These are phyloP conservation scores for Nansenia antarctica DNA, from an alignment of 2,113 vertebrate genomes.

Conservation along the genomic window DNA sequence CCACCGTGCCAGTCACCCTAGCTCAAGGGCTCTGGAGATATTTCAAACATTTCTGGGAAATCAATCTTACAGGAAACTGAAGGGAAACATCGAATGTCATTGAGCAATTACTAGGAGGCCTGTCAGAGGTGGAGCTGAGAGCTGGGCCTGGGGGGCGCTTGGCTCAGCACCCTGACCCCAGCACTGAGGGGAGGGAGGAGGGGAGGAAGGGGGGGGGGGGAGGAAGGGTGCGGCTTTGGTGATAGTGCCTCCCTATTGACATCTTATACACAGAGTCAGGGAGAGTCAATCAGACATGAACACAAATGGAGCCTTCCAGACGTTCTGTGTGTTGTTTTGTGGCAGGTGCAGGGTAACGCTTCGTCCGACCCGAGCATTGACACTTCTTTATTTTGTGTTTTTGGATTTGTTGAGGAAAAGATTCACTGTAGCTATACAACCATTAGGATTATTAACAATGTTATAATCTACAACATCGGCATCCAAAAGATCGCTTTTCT, in stretches of 20 bases:
- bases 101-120: conserved; percentile 90
- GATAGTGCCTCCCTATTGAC: background rate
- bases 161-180: conserved; percentile 49
- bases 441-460: background rate
- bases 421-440: background rate
- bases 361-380: background rate
- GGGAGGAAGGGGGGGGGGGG: background rate
- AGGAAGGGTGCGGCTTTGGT: background rate
- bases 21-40: conserved; percentile 87
- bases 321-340: background rate
- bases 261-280: background rate
- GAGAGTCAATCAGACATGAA: background rate
- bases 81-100: conserved; percentile 93
- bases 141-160: conserved; percentile 83
- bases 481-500: background rate
- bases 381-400: background rate
- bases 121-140: conserved; percentile 89
- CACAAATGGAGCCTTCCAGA: background rate
- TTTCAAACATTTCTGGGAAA: conserved; percentile 89
- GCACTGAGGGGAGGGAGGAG: background rate
- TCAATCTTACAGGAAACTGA: conserved; percentile 93
- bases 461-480: background rate
- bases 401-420: background rate
- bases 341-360: no score
- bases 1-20: conserved; percentile 75